Evolutionary conservation across 2,888 invertebrate species (phyloP).

Genomic region (Apocheima hispidaria): DNA sequence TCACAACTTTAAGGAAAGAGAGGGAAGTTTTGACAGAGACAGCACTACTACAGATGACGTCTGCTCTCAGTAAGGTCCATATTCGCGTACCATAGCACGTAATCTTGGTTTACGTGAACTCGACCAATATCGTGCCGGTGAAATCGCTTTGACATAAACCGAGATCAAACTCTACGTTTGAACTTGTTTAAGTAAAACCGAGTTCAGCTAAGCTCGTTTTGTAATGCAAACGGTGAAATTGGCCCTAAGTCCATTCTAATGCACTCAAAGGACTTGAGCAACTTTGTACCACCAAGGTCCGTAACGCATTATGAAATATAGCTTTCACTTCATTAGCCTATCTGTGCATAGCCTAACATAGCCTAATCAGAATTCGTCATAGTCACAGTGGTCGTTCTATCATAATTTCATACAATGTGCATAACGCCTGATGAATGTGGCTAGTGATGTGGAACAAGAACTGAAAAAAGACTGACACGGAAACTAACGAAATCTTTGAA

Average conservation of each 20-base stretch:
- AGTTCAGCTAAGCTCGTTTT: too few species aligned
- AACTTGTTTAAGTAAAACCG: too few species aligned
- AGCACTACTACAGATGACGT: too few species aligned
- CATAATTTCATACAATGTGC: conserved; percentile 22
- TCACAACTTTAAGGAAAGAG: too few species aligned
- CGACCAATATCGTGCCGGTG: too few species aligned
- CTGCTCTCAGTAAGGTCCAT: too few species aligned
- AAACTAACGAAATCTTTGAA: not conserved
- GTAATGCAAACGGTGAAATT: too few species aligned
- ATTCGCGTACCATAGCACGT: too few species aligned
- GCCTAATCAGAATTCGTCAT: conserved; percentile 59
- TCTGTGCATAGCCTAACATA: conserved; percentile 45
- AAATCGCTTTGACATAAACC: too few species aligned
- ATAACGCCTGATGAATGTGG: conserved; percentile 36
- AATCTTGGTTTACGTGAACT: too few species aligned
- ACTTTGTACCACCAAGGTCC: conserved; percentile 41
- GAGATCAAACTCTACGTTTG: too few species aligned
- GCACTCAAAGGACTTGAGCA: conserved; percentile 38
- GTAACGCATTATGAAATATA: conserved; percentile 45
- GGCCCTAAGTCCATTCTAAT: conserved; percentile 48
- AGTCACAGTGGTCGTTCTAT: conserved; percentile 37
- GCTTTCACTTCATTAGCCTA: conserved; percentile 51
- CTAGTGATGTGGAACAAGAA: conserved; percentile 33
- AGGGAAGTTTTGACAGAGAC: too few species aligned
- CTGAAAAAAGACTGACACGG: conserved; percentile 17